These are phyloP conservation scores for Oxygymnocypris stewartii DNA, from an alignment of 2,113 vertebrate species.

Conservation along the genomic window DNA sequence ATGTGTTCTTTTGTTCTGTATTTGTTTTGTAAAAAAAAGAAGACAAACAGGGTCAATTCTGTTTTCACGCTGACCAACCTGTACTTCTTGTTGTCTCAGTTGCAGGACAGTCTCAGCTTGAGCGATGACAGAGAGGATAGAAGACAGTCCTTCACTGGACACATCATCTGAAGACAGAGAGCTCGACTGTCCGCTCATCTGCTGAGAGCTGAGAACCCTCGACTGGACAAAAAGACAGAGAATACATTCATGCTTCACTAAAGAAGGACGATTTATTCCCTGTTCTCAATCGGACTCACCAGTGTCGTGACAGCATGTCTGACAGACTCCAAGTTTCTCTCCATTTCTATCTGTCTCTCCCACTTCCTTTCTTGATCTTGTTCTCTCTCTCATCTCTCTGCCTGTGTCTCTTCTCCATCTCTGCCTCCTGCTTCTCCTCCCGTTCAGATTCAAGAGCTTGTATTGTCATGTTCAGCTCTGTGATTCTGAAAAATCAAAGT, in stretches of 20 bases:
- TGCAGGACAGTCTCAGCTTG: conserved; percentile 68
- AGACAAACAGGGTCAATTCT: background rate
- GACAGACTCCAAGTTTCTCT: conserved; percentile 64
- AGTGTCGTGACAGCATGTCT: conserved; percentile 62
- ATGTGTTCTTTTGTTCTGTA: too few relatives aligned
- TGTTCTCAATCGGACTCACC: conserved; percentile 56
- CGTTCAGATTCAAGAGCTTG: conserved; percentile 72
- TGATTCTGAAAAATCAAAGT: conserved; percentile 71
- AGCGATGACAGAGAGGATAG: conserved; percentile 66
- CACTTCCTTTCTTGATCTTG: conserved; percentile 64
- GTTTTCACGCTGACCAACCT: conserved; percentile 64
- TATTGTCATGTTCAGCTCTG: conserved; percentile 75
- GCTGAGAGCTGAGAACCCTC: conserved; percentile 58
- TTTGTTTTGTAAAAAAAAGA: background rate
- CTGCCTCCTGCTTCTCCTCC: conserved; percentile 75
- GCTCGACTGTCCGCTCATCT: conserved; percentile 41
- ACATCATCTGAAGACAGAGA: conserved; percentile 34
- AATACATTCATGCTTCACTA: background rate
- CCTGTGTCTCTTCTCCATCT: conserved; percentile 64
- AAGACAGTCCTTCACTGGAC: conserved; percentile 59
- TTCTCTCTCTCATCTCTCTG: conserved; percentile 72
- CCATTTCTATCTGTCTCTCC: conserved; percentile 52
- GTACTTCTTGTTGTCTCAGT: conserved; percentile 65
- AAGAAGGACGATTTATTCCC: background rate
- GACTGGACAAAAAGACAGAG: conserved; percentile 58